Base-by-base conservation (phyloP, 2,888 invertebrate genomes). In the Orthosia gracilis region DNA sequence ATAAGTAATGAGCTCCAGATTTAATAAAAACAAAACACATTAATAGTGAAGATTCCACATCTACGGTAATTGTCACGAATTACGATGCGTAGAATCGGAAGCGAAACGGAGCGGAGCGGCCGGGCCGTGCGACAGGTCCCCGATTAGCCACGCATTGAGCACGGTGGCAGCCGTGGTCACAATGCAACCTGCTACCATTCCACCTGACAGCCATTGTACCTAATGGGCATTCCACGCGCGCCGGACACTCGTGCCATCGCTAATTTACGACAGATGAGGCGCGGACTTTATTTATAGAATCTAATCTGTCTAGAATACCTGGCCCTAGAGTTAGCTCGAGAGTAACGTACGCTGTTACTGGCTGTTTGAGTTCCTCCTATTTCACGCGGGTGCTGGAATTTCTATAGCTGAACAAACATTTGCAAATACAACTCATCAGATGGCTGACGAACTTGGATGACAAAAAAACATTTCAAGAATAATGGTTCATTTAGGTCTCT, bases 51-150 rank as follows among this genome's bases (percentile, higher is more conserved):
- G 74, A 74, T 77, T 82, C 76, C 80, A 83, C 83, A 84, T 84
- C 85, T 64, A 63, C 57, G 62, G 78, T 78, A 87, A 87, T 76
- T 75, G 87, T 85, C 88, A 90, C 90, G 89, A 90, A 90, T 90
- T 90, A 92, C 90, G 90, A 89, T 84, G 83, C 84, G 81, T 87
- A 87, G 89, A 89, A 89, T 88, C 85, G 87, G 87, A 69, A 89
- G 88, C 89, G 89, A 78, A 75, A 72, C 76, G 73, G 76, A 88
- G 85, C 82, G 84, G 78, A 88, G 85, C 74, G 83, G 82, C 80
- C 89, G 87, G 94, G 93, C 94, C 96, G 96, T 96, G 96, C 94
- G 96, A 96, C 96, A 95, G 94, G 95, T 95, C 94, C 82, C 92
- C 92, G 93, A 96, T 96, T 96, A 93, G 94, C 91, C 88, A 94